These are phyloP conservation scores for Elephantulus edwardii DNA, from an alignment of 2,113 vertebrate species.

Conservation along the genomic window DNA sequence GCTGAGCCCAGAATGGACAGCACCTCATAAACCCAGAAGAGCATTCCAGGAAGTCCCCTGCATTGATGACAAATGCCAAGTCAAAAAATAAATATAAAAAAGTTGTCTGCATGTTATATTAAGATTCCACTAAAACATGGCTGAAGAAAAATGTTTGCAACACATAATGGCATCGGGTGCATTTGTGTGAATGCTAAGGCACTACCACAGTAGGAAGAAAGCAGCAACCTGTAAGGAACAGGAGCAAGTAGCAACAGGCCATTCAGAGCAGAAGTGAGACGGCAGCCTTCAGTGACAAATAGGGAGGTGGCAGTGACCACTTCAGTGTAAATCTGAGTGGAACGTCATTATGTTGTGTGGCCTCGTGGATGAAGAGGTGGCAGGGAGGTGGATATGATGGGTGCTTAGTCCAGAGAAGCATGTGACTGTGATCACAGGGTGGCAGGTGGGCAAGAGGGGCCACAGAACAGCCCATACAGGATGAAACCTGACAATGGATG, in stretches of 20 bases:
- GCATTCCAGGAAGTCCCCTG: not conserved
- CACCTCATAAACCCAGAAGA: not conserved
- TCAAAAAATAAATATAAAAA: conserved; percentile 74
- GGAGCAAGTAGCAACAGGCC: conserved; percentile 19
- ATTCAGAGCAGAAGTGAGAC: not conserved
- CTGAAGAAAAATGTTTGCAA: conserved; percentile 72
- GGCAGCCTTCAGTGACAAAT: not conserved
- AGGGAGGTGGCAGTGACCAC: not conserved
- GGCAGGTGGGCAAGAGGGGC: not conserved
- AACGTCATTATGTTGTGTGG: not conserved
- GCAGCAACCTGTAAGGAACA: not conserved
- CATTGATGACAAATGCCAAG: conserved; percentile 70
- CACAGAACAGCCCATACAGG: not conserved
- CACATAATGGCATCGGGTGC: conserved; percentile 62
- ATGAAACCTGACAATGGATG: not conserved
- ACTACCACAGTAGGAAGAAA: not conserved
- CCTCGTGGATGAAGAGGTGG: not conserved
- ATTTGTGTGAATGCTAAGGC: conserved; percentile 58
- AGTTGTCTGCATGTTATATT: conserved; percentile 59
- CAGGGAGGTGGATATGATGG: not conserved
- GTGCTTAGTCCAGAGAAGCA: accelerated
- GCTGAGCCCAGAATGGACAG: not conserved
- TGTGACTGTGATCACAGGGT: accelerated
- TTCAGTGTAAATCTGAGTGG: not conserved
- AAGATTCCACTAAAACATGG: conserved; percentile 42